Evolutionary conservation across 2,113 vertebrate species (phyloP).

Genomic region (Perccottus glenii): DNA sequence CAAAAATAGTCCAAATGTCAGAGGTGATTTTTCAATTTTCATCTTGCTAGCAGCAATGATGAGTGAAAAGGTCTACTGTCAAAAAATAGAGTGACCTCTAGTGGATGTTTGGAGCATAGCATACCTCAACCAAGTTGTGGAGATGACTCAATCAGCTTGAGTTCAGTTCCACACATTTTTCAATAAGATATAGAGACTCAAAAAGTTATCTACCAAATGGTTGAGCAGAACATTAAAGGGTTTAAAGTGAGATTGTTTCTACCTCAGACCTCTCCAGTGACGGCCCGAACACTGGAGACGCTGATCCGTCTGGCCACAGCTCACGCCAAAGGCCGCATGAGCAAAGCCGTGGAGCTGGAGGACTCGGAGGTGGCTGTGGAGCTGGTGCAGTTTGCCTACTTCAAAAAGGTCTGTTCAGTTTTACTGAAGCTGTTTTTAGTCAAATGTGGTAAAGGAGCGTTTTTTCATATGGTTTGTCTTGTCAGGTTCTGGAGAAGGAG

Average conservation of each 20-base stretch:
- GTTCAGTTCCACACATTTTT: too few species aligned
- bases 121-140: too few species aligned
- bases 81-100: too few species aligned
- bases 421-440: background rate
- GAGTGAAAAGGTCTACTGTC: too few species aligned
- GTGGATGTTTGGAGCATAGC: too few species aligned
- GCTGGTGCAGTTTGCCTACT: conserved; percentile 96
- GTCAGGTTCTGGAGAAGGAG: conserved; percentile 94
- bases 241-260: background rate
- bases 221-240: too few species aligned
- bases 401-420: conserved; percentile 87
- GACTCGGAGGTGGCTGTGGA: conserved; percentile 93
- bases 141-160: too few species aligned
- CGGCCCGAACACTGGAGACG: conserved; percentile 92
- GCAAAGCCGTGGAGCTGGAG: conserved; percentile 88
- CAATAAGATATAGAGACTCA: too few species aligned
- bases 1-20: too few species aligned
- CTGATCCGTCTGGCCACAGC: conserved; percentile 95
- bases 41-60: too few species aligned
- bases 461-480: background rate
- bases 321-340: conserved; percentile 96
- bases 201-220: too few species aligned
- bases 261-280: conserved; percentile 91
- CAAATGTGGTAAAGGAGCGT: background rate
- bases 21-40: too few species aligned